Base-by-base conservation (phyloP, 2,888 invertebrate genomes). In the Lagria hirta region DNA sequence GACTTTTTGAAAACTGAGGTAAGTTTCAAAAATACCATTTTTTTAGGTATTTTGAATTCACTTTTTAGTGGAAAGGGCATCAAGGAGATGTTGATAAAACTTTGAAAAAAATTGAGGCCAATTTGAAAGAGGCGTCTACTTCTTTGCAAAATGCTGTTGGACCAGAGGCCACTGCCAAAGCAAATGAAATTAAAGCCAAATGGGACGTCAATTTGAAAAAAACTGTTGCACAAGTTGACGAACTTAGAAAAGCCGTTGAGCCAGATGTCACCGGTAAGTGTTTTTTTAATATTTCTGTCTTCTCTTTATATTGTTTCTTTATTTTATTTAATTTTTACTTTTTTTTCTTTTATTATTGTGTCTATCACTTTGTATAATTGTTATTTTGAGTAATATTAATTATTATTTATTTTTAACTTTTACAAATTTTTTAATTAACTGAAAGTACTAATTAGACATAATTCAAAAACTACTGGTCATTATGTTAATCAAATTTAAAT, bases 231-330 rank as follows among this genome's bases (percentile, higher is more conserved):
- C 60, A 72, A 55, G 54, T 64, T 36, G 55, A 66, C 38, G 62
- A 65, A 49, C 43, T 70, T 28, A 50, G 63, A 35, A 65, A 68
- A 49, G 57, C 64, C 24, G 50, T 66, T 34, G 59, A 67, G 56
- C 66, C 67, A 22, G 61, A 69, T 50, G 59, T 66, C 35, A 52
- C 58, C 18, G 60, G 66, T 67, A 52, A 61, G 63, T 56, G 2
- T 2, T 5, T 14, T 23, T 23, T 22, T 6, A 2, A 30, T n/a
- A n/a, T n/a, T n/a, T n/a, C n/a, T n/a, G n/a, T n/a, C n/a, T n/a
- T n/a, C n/a, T n/a, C n/a, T n/a, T n/a, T n/a, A n/a, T n/a, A n/a
- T n/a, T n/a, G n/a, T n/a, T n/a, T n/a, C n/a, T n/a, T n/a, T n/a
- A n/a, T n/a, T n/a, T n/a, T n/a, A n/a, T n/a, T n/a, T n/a, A n/a